Percentiles rank a stretch among this genome's conserved stretches.
Evolutionary conservation across 2,888 invertebrate genomes (phyloP).

Genomic region (Caenorhabditis sp.): DNA sequence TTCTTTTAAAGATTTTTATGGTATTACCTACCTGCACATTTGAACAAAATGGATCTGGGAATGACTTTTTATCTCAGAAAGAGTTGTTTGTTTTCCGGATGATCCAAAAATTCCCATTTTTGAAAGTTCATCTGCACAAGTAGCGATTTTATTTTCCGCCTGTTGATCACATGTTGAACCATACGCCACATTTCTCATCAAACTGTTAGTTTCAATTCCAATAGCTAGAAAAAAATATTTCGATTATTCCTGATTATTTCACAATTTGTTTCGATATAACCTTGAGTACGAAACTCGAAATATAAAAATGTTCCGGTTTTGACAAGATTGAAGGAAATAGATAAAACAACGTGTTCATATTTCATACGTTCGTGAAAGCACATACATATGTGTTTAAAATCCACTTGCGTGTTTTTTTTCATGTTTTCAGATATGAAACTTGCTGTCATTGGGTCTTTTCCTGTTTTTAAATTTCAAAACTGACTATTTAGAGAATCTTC

Average conservation of each 20-base stretch:
- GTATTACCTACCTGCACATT: constrained; percentile 49
- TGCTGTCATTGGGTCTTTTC: too few relatives aligned
- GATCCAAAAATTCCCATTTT: constrained; percentile 48
- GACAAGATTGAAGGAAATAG: too few relatives aligned
- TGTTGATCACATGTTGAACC: constrained; percentile 35
- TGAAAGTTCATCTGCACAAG: constrained; percentile 40
- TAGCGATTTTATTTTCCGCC: constrained; percentile 45
- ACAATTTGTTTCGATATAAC: too few relatives aligned
- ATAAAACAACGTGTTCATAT: too few relatives aligned
- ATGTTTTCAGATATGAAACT: too few relatives aligned
- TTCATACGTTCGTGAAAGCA: too few relatives aligned
- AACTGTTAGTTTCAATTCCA: constrained; percentile 27
- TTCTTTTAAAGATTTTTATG: neutral
- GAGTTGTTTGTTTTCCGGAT: constrained; percentile 27
- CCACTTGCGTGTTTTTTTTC: too few relatives aligned
- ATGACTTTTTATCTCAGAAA: constrained; percentile 49
- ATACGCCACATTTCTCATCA: constrained; percentile 31
- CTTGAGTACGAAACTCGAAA: too few relatives aligned
- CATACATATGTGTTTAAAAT: too few relatives aligned
- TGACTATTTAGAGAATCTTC: too few relatives aligned
- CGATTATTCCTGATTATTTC: neutral
- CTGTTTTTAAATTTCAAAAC: too few relatives aligned
- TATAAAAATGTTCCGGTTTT: too few relatives aligned
- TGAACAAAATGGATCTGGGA: constrained; percentile 48
- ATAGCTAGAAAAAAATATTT: neutral